These are phyloP conservation scores for Brachyptera putata DNA, from an alignment of 2,888 invertebrate genomes.

Conservation along the genomic window DNA sequence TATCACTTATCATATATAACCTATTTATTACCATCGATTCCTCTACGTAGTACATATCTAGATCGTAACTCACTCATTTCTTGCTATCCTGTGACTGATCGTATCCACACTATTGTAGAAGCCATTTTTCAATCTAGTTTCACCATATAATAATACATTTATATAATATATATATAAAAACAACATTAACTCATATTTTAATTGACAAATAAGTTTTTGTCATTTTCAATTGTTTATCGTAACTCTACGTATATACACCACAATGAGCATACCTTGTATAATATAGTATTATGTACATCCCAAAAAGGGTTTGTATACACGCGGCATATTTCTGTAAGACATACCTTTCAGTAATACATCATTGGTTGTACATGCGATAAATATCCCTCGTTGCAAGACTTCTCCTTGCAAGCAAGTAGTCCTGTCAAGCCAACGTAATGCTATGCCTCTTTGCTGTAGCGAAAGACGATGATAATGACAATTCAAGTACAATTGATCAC, in stretches of 20 bases:
- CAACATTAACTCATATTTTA: slow-evolving; percentile 23
- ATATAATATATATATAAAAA: no score
- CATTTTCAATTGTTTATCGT: not conserved
- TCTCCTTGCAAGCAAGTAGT: not conserved
- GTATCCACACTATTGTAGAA: not conserved
- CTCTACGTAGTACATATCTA: no score
- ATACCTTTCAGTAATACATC: slow-evolving; percentile 22
- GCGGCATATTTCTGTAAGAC: slow-evolving; percentile 22
- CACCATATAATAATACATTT: no score
- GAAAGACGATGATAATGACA: not conserved
- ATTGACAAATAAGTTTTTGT: slow-evolving; percentile 27
- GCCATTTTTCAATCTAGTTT: not conserved
- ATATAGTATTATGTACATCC: not conserved
- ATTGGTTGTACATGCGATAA: slow-evolving; percentile 26
- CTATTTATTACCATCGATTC: no score
- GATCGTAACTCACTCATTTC: not conserved
- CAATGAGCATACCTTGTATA: not conserved
- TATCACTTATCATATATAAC: no score
- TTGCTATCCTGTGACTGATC: not conserved
- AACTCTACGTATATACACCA: not conserved
- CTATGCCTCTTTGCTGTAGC: not conserved
- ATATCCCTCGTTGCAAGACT: not conserved
- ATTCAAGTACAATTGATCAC: not conserved
- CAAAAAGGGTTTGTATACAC: slow-evolving; percentile 24
- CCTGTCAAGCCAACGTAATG: not conserved